Base-by-base conservation (phyloP, 2,113 vertebrate genomes). In the Fregetta grallaria region DNA sequence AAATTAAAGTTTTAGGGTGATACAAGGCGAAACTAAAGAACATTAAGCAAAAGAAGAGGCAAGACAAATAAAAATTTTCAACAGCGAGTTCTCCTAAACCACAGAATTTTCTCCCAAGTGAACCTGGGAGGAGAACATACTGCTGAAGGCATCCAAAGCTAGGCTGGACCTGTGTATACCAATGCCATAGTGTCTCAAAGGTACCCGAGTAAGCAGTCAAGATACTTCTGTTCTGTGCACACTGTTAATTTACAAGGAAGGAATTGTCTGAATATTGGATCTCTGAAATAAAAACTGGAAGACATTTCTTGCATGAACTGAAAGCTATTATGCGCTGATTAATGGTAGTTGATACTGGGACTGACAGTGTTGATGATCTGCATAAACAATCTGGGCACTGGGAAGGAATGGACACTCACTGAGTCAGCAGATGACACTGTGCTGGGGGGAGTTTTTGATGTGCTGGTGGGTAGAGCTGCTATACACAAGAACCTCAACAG, bases 51-150 rank as follows among this genome's bases (percentile, higher is more conserved):
- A 79, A 62, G 13, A 79, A 72, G 23, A 83, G 25, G 11, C 4
- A 79, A 94, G 49, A 47, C 53, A 53, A 73, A 62, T 36, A 0
- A 85, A 77, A 44, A 45, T 55, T 93, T 81, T 81, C 26, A n/a
- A 34, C 27, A 55, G 3, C 13, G 29, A 49, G 34, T 47, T 90
- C n/a, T 88, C 13, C 29, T 62, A 82, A 87, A 90, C 66, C 15
- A 36, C 23, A 59, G 47, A 63, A 68, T 78, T 78, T 66, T 90
- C 56, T 85, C 15, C 25, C 25, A 72, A 15, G 29, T 53, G 26
- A 77, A 49, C 6, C 4, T 74, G 14, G 6, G 55, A 77, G 42
- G 22, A 32, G 17, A 80, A 44, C 6, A 50, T 0, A 0, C 20
- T 68, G 18, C 38, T 85, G 40, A 63, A 90, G 63, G 6, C 74